Percentiles rank a stretch among this genome's conserved stretches.
Evolutionary conservation across 2,797 vertebrate genomes (phyloP).

Genomic region (Sebastes baramenuke): DNA sequence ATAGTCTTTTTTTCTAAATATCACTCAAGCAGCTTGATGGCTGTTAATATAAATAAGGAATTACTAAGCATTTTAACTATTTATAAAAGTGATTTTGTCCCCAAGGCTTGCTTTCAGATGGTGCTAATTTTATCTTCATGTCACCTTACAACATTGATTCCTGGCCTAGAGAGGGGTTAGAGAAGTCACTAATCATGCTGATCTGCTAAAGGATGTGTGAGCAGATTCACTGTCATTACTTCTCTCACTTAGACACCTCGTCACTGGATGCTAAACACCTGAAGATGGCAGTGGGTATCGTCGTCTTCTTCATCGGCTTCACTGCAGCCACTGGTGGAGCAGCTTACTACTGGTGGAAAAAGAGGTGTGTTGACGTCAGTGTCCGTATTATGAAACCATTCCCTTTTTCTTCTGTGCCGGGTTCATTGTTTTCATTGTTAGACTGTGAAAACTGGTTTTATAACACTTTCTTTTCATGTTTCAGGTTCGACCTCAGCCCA

Average conservation of each 20-base stretch:
- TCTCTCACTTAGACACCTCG: background rate
- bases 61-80: background rate
- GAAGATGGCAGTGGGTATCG: background rate
- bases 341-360: constrained; percentile 24
- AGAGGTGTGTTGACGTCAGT: constrained; percentile 5
- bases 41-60: background rate
- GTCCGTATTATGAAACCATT: background rate
- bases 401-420: background rate
- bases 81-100: background rate
- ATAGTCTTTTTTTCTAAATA: background rate
- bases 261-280: constrained; percentile 3
- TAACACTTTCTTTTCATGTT: background rate
- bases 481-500: constrained; percentile 11
- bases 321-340: constrained; percentile 1
- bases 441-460: background rate
- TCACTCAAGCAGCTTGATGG: background rate
- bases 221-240: background rate
- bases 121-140: background rate
- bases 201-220: background rate
- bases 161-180: too few relatives aligned
- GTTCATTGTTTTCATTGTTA: background rate
- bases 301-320: constrained; percentile 13
- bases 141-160: background rate
- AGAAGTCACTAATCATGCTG: background rate
- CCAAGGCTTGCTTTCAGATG: background rate